Conservation (phyloP, 2,113 vertebrate genomes). For the Hyla sarda region DNA sequence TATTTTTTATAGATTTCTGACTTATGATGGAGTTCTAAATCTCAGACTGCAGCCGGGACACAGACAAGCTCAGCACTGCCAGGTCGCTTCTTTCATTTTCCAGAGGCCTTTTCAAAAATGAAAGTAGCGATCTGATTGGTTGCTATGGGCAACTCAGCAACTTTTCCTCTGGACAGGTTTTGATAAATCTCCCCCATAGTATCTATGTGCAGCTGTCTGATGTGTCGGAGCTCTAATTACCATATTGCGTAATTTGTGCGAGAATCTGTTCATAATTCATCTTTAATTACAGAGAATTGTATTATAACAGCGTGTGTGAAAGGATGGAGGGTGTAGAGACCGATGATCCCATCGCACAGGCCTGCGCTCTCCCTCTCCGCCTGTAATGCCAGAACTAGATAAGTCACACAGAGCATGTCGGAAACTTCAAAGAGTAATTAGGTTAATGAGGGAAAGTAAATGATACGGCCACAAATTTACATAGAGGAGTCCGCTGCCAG, state of each 20-base stretch:
- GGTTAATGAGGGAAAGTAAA: slow-evolving; percentile 77
- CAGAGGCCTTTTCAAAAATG: no score
- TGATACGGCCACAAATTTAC: slow-evolving; percentile 73
- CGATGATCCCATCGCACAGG: not conserved
- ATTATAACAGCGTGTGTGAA: not conserved
- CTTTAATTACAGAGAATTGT: not conserved
- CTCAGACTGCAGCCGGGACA: no score
- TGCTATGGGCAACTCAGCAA: no score
- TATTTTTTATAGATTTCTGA: no score
- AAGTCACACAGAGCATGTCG: slow-evolving; percentile 76
- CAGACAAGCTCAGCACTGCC: no score
- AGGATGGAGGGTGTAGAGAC: not conserved
- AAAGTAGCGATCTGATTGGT: no score
- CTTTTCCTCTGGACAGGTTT: no score
- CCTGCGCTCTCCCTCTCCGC: slow-evolving; percentile 55
- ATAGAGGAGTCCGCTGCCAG: slow-evolving; percentile 69
- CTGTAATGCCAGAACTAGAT: slow-evolving; percentile 72
- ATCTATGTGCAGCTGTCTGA: no score
- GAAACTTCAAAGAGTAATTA: slow-evolving; percentile 78
- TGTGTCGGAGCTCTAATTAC: no score
- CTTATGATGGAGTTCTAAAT: no score
- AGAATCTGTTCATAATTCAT: not conserved
- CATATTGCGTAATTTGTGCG: not conserved
- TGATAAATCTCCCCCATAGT: no score
- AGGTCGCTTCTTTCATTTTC: no score